Evolutionary conservation across 2,797 vertebrate genomes (phyloP).

Genomic region (Telmatherina bonti): DNA sequence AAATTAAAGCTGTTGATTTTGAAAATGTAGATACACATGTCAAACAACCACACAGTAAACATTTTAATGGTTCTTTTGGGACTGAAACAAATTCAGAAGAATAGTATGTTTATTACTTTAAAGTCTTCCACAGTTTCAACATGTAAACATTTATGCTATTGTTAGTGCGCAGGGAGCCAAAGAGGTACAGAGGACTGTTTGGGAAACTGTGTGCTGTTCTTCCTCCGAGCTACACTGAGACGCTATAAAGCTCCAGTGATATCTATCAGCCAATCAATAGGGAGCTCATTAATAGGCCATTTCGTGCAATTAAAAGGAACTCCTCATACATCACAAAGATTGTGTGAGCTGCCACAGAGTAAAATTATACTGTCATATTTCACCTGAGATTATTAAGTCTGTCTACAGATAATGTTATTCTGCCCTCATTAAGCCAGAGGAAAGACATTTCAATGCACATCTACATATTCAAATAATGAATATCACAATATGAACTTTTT

Average conservation of each 20-base stretch:
- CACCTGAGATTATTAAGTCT: conserved; percentile 32
- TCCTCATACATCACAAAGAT: conserved; percentile 29
- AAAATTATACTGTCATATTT: conserved; percentile 36
- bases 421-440: neutral
- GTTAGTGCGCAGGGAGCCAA: neutral
- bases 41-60: no score
- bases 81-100: no score
- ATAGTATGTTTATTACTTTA: no score
- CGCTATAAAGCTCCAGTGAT: conserved; percentile 10
- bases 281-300: conserved; percentile 51
- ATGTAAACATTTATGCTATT: no score
- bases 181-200: neutral
- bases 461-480: neutral
- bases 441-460: neutral
- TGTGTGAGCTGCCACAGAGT: neutral
- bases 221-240: neutral
- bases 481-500: neutral
- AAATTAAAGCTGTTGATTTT: no score
- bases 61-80: no score
- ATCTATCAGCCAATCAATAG: conserved; percentile 30
- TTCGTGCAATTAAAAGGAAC: conserved; percentile 26
- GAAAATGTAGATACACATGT: no score
- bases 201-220: conserved; percentile 6
- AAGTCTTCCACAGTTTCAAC: no score
- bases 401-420: conserved; percentile 10